phyloP scores from a whole-genome alignment of 2,888 invertebrate species.

The Itoplectis maculator region DNA sequence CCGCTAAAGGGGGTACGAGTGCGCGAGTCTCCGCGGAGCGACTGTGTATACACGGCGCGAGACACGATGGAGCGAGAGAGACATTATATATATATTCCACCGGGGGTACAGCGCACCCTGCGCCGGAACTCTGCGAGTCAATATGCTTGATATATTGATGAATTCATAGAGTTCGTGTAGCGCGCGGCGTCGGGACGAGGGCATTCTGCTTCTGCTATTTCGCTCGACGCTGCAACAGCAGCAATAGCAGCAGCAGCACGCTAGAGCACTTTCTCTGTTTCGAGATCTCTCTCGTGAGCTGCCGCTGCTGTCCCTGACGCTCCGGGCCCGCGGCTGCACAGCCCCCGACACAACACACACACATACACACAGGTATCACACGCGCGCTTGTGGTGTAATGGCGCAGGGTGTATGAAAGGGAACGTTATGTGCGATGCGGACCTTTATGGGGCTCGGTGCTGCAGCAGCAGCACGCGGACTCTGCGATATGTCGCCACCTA shows the following conservation, averaged over 20 bases:
- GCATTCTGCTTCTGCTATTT: constrained; percentile 64
- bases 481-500: constrained; percentile 75
- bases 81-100: constrained; percentile 37
- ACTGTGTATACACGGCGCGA: constrained; percentile 50
- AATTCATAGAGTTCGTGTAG: constrained; percentile 74
- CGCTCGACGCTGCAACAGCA: background rate
- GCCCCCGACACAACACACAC: too few relatives aligned
- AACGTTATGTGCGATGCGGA: constrained; percentile 50
- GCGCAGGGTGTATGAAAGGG: constrained; percentile 28
- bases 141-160: constrained; percentile 75
- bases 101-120: constrained; percentile 35
- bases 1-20: constrained; percentile 66
- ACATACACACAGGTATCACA: constrained; percentile 38
- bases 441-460: constrained; percentile 61
- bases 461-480: constrained; percentile 64
- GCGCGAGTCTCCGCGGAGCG: constrained; percentile 36
- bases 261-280: constrained; percentile 46
- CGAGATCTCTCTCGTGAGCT: constrained; percentile 20
- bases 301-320: constrained; percentile 20
- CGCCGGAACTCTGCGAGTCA: constrained; percentile 64
- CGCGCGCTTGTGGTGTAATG: constrained; percentile 14
- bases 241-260: too few relatives aligned
- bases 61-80: constrained; percentile 60
- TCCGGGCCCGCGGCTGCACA: too few relatives aligned
- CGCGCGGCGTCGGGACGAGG: constrained; percentile 58